Evolutionary conservation across 35 echinoderm and acorn worm species (phyloP).

Genomic region (Ophiothrix spiculata): DNA sequence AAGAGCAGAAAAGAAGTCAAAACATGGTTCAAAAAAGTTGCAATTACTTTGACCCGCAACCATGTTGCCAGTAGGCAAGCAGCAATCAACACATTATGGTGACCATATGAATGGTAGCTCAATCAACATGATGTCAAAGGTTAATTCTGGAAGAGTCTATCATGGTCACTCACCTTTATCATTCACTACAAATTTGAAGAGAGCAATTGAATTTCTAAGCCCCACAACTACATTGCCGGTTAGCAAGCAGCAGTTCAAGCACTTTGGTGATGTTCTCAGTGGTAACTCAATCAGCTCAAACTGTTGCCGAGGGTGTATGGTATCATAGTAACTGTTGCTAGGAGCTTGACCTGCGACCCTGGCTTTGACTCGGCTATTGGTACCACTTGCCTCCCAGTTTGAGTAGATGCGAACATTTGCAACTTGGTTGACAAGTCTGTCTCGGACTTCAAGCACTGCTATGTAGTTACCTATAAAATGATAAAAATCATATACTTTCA

Average conservation of each 20-base stretch:
- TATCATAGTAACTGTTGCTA: not conserved
- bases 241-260: not conserved
- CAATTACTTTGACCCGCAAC: not conserved
- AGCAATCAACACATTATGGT: not conserved
- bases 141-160: not conserved
- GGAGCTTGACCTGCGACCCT: not conserved
- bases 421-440: not conserved
- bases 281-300: constrained; percentile 4
- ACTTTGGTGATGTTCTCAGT: not conserved
- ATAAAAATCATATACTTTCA: too few species aligned
- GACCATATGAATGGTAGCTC: not conserved
- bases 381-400: not conserved
- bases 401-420: not conserved
- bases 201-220: not conserved
- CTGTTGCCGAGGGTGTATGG: not conserved
- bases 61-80: not conserved
- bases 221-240: not conserved
- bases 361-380: not conserved
- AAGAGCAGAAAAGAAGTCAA: too few species aligned
- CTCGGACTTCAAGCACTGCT: not conserved
- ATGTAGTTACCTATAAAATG: not conserved
- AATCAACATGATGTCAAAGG: not conserved
- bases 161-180: not conserved
- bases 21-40: not conserved
- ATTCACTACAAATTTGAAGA: not conserved